Conservation (phyloP, 2,797 vertebrate genomes). For the Sebastes kiyomatsui region DNA sequence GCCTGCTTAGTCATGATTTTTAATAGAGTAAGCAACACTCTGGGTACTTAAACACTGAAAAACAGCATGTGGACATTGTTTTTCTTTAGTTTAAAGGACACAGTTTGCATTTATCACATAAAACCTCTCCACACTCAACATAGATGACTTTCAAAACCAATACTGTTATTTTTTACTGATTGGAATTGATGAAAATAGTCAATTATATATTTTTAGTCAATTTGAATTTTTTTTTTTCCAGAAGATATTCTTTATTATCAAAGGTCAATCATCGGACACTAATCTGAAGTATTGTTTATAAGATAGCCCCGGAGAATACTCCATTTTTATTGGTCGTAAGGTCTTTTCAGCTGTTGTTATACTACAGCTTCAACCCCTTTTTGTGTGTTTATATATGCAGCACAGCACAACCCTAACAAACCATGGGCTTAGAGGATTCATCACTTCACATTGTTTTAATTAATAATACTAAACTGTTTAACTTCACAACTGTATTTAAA, state of each 20-base stretch:
- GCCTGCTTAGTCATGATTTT: constrained; percentile 38
- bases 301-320: background rate
- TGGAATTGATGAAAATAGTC: background rate
- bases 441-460: background rate
- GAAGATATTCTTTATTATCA: background rate
- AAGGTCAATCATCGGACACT: background rate
- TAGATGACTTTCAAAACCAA: background rate
- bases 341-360: background rate
- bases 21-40: background rate
- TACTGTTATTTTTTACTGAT: background rate
- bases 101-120: background rate
- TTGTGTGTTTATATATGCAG: rapidly evolving
- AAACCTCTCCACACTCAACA: background rate
- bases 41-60: background rate
- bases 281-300: background rate
- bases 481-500: background rate
- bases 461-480: background rate
- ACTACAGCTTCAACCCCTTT: background rate
- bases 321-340: constrained; percentile 16
- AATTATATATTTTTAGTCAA: background rate
- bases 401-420: background rate
- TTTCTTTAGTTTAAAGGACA: background rate
- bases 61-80: background rate
- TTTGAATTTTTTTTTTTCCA: background rate
- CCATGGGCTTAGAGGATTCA: background rate